Conservation (phyloP, 2,888 invertebrate genomes). For the Germaria angustata region DNA sequence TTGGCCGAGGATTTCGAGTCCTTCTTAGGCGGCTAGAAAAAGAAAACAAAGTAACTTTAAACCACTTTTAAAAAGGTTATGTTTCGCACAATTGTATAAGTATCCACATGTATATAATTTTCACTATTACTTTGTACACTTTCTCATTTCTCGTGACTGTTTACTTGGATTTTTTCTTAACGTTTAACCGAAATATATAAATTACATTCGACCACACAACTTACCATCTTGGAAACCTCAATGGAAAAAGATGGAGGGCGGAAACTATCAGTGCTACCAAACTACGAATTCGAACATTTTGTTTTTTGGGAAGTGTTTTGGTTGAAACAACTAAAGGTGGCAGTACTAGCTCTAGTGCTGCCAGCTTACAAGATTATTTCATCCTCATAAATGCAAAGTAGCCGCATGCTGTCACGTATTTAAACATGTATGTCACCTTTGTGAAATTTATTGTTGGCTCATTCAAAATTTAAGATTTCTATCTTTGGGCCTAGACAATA, state of each 20-base stretch:
- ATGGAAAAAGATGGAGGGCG: constrained; percentile 80
- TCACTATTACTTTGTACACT: constrained; percentile 9
- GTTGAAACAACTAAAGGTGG: no score
- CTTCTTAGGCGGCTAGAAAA: constrained; percentile 92
- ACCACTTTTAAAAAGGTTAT: no score
- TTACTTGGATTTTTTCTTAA: constrained; percentile 49
- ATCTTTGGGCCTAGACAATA: no score
- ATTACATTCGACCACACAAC: constrained; percentile 70
- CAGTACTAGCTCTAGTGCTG: no score
- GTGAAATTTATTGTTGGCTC: no score
- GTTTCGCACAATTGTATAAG: no score
- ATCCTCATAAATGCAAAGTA: no score
- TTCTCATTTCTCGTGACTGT: background rate
- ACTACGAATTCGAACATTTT: constrained; percentile 46
- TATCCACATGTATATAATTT: background rate
- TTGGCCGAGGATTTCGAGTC: constrained; percentile 94
- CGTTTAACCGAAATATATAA: constrained; percentile 66
- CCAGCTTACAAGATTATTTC: no score
- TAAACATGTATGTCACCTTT: no score
- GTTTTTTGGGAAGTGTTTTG: constrained; percentile 49
- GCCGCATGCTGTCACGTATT: no score
- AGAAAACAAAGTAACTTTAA: no score
- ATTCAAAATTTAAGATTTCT: no score
- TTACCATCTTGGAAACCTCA: constrained; percentile 79
- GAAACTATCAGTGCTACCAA: constrained; percentile 77